These are phyloP conservation scores for Psammodynastes pulverulentus DNA, from an alignment of 2,113 vertebrate genomes.

Conservation along the genomic window DNA sequence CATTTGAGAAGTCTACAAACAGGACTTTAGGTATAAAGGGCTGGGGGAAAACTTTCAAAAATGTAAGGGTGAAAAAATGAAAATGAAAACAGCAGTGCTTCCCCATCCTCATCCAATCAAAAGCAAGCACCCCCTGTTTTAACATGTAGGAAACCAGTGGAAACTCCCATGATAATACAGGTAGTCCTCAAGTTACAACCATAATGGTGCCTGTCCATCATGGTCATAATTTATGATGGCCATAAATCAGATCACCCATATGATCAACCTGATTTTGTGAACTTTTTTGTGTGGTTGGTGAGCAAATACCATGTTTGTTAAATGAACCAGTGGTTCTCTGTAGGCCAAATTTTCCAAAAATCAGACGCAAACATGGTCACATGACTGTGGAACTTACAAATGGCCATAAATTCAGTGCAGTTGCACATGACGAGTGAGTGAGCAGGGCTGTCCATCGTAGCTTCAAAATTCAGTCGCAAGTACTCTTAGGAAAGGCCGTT, in stretches of 20 bases:
- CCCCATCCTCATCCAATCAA: background rate
- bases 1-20: background rate
- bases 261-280: background rate
- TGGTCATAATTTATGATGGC: background rate
- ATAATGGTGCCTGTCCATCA: background rate
- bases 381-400: background rate
- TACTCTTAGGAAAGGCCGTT: background rate
- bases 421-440: background rate
- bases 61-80: background rate
- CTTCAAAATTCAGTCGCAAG: background rate
- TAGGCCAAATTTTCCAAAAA: background rate
- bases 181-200: no score
- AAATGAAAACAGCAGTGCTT: background rate
- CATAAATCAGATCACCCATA: background rate
- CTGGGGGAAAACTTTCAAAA: background rate
- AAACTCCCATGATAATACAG: background rate
- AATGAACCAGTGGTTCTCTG: background rate
- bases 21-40: background rate
- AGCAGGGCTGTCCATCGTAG: background rate
- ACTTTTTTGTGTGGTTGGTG: background rate
- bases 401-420: background rate
- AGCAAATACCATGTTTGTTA: background rate
- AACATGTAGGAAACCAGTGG: background rate
- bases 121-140: background rate
- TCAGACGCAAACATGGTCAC: background rate